Base-by-base conservation (phyloP, 2,113 vertebrate genomes). In the Campylorhamphus procurvoides region DNA sequence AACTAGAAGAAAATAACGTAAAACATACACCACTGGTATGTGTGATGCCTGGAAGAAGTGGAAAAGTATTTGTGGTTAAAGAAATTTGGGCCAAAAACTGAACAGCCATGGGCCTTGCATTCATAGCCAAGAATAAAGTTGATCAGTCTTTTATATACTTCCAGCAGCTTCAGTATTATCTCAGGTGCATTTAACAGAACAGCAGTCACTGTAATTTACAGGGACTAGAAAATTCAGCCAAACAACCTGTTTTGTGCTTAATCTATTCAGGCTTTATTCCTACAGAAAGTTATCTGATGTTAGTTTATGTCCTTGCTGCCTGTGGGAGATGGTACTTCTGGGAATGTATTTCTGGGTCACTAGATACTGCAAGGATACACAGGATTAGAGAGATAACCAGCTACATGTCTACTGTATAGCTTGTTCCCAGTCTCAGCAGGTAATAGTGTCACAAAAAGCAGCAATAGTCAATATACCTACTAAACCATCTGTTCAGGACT, bases 401-500 rank as follows among this genome's bases (percentile, higher is more conserved):
- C 74, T 55, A 29, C 0, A 1, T 33, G n/a, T 88, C 76, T 92
- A 52, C 58, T 89, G 60, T 83, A 81, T 76, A 75, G 39, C 79
- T 94, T 67, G 68, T 83, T 81, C 44, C 35, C 79, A 31, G n/a
- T 29, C 60, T 77, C 83, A 75, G 83, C 4, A 8, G 81, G 72
- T 71, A 92, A 96, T 84, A 89, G 76, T 94, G 96, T 60, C 73
- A 75, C 77, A 88, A 85, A 90, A 69, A 40, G 55, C 14, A 64
- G 42, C 56, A 93, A 55, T 87, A 91, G 95, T 95, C 69, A 3
- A 80, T 78, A 67, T 47, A 75, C 66, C 74, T 90, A 85, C 60
- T 85, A 96, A 96, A 73, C 77, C 82, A 96, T 93, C 93, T 97
- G 88, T 86, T 97, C 68, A 66, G 76, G 58, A 62, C 44, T 67